Evolutionary conservation across 1,140 invertebrate genomes (phyloP).

Genomic region (Agrilus planipennis): DNA sequence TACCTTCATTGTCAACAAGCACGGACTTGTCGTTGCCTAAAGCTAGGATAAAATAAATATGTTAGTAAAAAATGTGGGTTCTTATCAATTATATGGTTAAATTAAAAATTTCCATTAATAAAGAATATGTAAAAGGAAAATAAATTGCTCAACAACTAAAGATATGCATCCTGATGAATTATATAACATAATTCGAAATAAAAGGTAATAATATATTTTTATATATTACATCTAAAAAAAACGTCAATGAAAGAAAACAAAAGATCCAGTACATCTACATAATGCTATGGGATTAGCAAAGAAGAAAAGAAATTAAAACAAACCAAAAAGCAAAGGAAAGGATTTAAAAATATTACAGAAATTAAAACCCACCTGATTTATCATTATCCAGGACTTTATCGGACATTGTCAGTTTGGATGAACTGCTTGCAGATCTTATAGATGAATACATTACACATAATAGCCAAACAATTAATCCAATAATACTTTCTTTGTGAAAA

Average conservation of each 20-base stretch:
- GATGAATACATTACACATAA: constrained; percentile 92
- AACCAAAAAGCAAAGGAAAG: constrained; percentile 1
- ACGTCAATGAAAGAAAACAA: constrained; percentile 8
- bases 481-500: constrained; percentile 78
- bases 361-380: constrained; percentile 46
- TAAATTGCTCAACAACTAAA: too few species aligned
- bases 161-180: too few species aligned
- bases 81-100: too few species aligned
- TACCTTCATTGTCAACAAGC: constrained; percentile 37
- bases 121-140: too few species aligned
- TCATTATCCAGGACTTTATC: constrained; percentile 64
- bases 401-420: constrained; percentile 62
- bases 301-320: constrained; percentile 5
- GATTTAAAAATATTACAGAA: too few species aligned
- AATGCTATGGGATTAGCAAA: constrained; percentile 24
- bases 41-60: constrained; percentile 19
- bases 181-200: too few species aligned
- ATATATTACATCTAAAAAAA: constrained; percentile 4
- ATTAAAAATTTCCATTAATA: too few species aligned
- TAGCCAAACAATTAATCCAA: constrained; percentile 89
- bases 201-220: too few species aligned
- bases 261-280: constrained; percentile 19
- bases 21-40: constrained; percentile 28
- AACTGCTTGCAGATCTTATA: constrained; percentile 69
- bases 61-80: background rate